Base-by-base conservation (phyloP, 1,140 invertebrate species). In the Eumaeus atala region DNA sequence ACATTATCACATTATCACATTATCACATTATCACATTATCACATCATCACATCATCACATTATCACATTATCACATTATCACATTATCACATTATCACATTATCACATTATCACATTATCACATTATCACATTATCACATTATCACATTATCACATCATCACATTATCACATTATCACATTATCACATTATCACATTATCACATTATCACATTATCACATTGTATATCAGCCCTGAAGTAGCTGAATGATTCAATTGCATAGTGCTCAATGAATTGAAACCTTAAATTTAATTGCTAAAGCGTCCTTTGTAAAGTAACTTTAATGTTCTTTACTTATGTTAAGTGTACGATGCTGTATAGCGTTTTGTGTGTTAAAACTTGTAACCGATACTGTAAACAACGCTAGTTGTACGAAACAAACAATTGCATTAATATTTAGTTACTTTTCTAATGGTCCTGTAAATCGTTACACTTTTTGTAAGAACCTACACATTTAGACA, bases 211-310 rank as follows among this genome's bases (percentile, higher is more conserved):
- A 33, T 33, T 50, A 7, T n/a, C n/a, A n/a, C n/a, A n/a, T 12
- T 50, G 9, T 50, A 34, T 12, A 34, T 10, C 17, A 10, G 12
- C 34, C 40, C 10, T 36, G 34, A 38, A 48, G 34, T 50, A 52
- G 40, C 11, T 47, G 48, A 48, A n/a, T 36, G 35, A 16, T 10
- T 44, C 38, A 34, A 53, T 33, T 51, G 40, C 44, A 53, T 18
- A 53, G 6, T 28, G 21, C 2, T 28, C 6, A 28, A 28, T 28
- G 21, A 28, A 28, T 28, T 28, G 21, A 28, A 28, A 28, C 6
- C 21, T 3, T 28, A 28, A 28, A 3, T 6, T 2, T 28, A 3
- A 28, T 28, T 28, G 21, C 21, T 6, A 28, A 3, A 28, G 21
- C 21, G 21, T 28, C 21, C 21, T 3, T 28, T 28, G 21, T 28